Percentiles rank a stretch among this genome's conserved stretches.
phyloP scores from a whole-genome alignment of 64 coral and sea anemone genomes.

The Catalaphyllia jardinei region DNA sequence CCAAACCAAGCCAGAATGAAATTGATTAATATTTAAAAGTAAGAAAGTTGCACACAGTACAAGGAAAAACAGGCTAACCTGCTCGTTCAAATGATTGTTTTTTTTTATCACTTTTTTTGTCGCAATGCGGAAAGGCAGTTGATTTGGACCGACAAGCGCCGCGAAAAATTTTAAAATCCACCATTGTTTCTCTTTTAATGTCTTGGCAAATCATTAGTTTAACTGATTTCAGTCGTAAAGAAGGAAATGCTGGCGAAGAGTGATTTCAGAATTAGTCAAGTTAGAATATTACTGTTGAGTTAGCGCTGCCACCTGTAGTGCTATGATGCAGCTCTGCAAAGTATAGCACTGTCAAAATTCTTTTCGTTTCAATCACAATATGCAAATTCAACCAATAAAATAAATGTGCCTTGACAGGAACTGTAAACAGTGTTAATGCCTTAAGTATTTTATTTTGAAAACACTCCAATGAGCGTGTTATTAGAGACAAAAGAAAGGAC shows the following conservation, averaged over 20 bases:
- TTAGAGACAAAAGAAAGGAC: background rate
- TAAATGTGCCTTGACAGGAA: background rate
- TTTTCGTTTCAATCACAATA: background rate
- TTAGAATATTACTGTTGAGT: background rate
- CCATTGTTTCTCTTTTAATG: too few relatives aligned
- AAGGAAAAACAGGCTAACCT: too few relatives aligned
- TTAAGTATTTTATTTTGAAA: slow-evolving; percentile 25
- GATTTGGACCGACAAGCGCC: too few relatives aligned
- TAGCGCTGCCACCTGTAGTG: background rate
- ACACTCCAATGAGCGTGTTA: slow-evolving; percentile 2
- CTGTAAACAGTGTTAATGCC: slow-evolving; percentile 11
- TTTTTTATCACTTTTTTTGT: too few relatives aligned
- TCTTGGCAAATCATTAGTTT: too few relatives aligned
- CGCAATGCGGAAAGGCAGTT: too few relatives aligned
- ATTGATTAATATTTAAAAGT: too few relatives aligned
- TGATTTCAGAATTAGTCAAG: background rate
- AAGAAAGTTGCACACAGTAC: too few relatives aligned
- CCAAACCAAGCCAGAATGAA: too few relatives aligned
- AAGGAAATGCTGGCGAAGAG: background rate
- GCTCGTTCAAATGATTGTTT: too few relatives aligned
- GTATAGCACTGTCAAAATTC: background rate
- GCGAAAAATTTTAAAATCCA: too few relatives aligned
- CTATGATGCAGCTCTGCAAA: background rate
- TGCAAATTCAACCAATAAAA: slow-evolving; percentile 4
- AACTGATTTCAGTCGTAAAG: background rate